phyloP scores from a whole-genome alignment of 1,140 invertebrate species.

The Orchestia grillus region DNA sequence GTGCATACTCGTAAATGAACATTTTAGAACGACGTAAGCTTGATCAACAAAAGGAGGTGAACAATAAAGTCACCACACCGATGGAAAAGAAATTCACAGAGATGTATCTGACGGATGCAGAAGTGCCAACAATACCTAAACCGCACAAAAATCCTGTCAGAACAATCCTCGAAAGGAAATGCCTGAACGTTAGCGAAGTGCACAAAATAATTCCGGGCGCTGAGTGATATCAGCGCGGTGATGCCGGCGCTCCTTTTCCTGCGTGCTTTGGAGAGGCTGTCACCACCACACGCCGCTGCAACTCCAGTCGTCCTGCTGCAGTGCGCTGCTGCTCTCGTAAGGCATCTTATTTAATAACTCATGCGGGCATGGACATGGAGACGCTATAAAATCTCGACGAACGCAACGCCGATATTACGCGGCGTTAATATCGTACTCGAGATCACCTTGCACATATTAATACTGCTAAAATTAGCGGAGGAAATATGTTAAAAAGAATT shows the following conservation, averaged over 20 bases:
- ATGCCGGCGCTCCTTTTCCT: background rate
- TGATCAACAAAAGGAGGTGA: too few relatives aligned
- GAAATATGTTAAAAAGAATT: background rate
- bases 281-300: background rate
- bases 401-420: background rate
- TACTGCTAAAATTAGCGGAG: background rate
- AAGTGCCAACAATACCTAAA: background rate
- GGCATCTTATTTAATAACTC: background rate
- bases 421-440: background rate
- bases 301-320: background rate
- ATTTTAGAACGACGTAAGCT: too few relatives aligned
- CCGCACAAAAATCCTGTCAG: background rate
- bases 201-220: background rate
- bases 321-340: background rate
- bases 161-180: background rate
- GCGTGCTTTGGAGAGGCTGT: background rate
- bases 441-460: background rate
- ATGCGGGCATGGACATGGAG: background rate
- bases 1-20: too few relatives aligned
- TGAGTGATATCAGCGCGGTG: background rate
- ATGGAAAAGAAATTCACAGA: background rate
- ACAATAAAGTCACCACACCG: too few relatives aligned
- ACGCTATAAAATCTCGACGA: background rate
- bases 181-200: background rate
- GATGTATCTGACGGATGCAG: background rate